Evolutionary conservation across 2,888 invertebrate species (phyloP).

Genomic region (Allygus modestus): DNA sequence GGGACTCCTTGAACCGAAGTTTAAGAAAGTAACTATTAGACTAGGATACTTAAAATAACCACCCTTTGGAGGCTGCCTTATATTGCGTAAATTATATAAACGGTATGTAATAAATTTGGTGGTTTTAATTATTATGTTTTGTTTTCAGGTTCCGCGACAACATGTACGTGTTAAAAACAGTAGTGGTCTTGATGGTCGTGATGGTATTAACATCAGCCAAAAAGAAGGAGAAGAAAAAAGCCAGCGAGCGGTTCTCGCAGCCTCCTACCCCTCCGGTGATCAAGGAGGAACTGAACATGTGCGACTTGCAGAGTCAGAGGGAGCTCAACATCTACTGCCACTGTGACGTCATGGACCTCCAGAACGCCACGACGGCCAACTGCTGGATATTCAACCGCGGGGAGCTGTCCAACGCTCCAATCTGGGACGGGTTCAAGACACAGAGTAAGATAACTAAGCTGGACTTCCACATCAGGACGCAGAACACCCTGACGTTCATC

Average conservation of each 20-base stretch:
- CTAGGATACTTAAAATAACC: no score
- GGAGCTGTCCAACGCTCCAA: constrained; percentile 82
- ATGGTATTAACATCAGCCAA: constrained; percentile 12
- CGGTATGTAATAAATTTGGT: no score
- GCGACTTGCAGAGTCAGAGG: constrained; percentile 69
- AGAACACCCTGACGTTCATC: constrained; percentile 83
- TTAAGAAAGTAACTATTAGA: no score
- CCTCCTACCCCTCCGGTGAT: constrained; percentile 16
- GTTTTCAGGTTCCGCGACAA: not conserved
- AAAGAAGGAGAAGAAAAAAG: constrained; percentile 49
- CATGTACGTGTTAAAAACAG: not conserved
- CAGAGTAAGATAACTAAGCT: constrained; percentile 84
- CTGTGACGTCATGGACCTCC: constrained; percentile 79
- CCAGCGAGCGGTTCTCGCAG: not conserved
- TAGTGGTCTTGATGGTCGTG: not conserved
- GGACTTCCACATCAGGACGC: constrained; percentile 84
- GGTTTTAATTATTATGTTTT: no score
- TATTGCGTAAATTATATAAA: no score
- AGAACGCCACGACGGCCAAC: constrained; percentile 83
- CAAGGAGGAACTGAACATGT: constrained; percentile 68
- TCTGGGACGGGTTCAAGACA: constrained; percentile 86
- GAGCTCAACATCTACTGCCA: constrained; percentile 79
- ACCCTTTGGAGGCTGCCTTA: no score
- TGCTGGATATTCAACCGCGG: constrained; percentile 87
- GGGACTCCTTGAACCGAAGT: no score